Evolutionary conservation across 2,797 vertebrate genomes (phyloP), one percentile per base, ranked within the genome.

Genomic region (Steatocranus sp.): DNA sequence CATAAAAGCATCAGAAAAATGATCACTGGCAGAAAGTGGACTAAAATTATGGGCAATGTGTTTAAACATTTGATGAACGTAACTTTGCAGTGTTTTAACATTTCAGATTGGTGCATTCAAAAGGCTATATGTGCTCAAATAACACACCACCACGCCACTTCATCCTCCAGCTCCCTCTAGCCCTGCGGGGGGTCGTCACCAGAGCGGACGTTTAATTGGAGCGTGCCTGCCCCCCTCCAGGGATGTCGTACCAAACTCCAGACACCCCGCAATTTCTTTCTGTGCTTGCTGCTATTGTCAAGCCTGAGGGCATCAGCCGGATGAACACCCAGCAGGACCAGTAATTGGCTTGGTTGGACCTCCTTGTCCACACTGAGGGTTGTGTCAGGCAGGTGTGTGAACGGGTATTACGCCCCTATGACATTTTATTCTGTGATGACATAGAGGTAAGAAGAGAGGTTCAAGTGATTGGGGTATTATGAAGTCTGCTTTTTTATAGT

Each of bases 251-350:
- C 90, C 86, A 74, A 94, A 95, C 94, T 92, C 88, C 84, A 92
- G 90, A 89, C 94, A 92, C 93, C 90, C 93, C 54, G 53, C 61
- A 83, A 94, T 91, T 96, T 83, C 83, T 90, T 70, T 76, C 91
- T 91, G 86, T 81, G 90, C 83, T 89, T 78, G 88, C 86, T 95
- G 95, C 95, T 93, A 95, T 96, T 96, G 96, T 96, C 93, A 96
- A 95, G 96, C 96, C 97, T 92, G 95, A 95, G 96, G 91, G 92
- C 95, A 90, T 95, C 95, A 96, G 96, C 96, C 96, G 89, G 96
- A 96, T 93, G 80, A 83, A 81, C 56, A 88, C 97, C 79, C 97
- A 95, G 94, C 93, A 94, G 96, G 96, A 96, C 95, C 94, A 96
- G 95, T 97, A 97, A 97, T 96, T 97, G 95, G 94, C 96, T 96